phyloP scores from a whole-genome alignment of 2,797 vertebrate genomes.

The Gephyroberyx darwinii region DNA sequence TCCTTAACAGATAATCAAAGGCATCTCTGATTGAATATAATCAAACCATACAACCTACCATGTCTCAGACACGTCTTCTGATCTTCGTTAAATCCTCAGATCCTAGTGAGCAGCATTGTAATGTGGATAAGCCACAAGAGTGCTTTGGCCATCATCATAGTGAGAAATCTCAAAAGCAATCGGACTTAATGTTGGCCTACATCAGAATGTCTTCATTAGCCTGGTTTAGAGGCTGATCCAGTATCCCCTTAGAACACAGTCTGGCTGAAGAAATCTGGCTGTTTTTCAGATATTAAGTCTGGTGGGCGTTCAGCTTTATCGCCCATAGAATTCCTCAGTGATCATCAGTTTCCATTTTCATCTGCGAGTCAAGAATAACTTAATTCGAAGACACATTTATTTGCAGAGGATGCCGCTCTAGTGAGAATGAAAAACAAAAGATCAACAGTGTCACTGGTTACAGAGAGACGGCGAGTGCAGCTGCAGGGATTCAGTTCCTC shows the following conservation, averaged over 20 bases:
- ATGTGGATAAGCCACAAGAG: conserved; percentile 20
- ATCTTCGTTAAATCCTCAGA: conserved; percentile 6
- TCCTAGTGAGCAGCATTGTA: background rate
- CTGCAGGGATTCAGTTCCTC: conserved; percentile 48
- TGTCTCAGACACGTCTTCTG: conserved; percentile 1
- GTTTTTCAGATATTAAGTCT: conserved; percentile 58
- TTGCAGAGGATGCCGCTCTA: conserved; percentile 50
- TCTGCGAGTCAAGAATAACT: conserved; percentile 54
- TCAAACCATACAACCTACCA: conserved; percentile 7
- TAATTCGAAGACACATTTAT: conserved; percentile 58
- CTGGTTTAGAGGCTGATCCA: conserved; percentile 41
- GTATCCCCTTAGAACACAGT: conserved; percentile 20
- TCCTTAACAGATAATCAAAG: conserved; percentile 11
- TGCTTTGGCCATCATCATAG: conserved; percentile 19
- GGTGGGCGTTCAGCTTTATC: conserved; percentile 61
- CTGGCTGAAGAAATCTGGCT: conserved; percentile 23
- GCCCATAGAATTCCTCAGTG: conserved; percentile 36
- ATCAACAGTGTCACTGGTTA: conserved; percentile 46
- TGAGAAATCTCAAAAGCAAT: conserved; percentile 40
- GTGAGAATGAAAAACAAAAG: conserved; percentile 47
- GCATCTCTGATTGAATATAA: conserved; percentile 4
- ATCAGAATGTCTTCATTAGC: conserved; percentile 52
- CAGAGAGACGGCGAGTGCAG: conserved; percentile 27
- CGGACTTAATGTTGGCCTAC: conserved; percentile 49
- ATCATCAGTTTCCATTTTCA: conserved; percentile 63